A percentile compares a stretch with the other conserved stretches of the same genome.
Conservation (phyloP, 2,113 vertebrate species). For the Salvelinus alpinus region DNA sequence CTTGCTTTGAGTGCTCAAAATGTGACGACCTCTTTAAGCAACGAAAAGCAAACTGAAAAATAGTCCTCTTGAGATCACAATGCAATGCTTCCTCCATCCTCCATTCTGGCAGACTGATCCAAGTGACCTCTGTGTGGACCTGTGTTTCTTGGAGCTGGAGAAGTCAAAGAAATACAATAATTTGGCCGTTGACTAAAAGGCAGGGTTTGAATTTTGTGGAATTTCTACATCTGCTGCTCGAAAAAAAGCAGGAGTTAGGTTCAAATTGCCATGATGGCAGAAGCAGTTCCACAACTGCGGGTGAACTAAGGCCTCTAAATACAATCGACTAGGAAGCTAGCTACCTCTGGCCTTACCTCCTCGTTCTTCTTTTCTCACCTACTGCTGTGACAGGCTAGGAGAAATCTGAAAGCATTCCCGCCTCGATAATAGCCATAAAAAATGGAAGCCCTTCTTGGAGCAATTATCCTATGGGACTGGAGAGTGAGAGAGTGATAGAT, state of each 20-base stretch:
- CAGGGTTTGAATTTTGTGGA: background rate
- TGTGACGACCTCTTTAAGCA: constrained; percentile 32
- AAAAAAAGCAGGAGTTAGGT: constrained; percentile 28
- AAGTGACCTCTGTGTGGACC: constrained; percentile 13
- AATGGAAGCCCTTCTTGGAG: constrained; percentile 56
- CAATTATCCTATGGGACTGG: constrained; percentile 66
- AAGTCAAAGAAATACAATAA: constrained; percentile 11
- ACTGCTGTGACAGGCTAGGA: constrained; percentile 54
- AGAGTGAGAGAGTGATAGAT: constrained; percentile 2
- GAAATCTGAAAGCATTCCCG: constrained; percentile 67
- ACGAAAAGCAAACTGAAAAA: constrained; percentile 52
- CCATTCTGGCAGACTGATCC: constrained; percentile 35
- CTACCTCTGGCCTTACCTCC: background rate
- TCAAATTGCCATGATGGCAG: constrained; percentile 37
- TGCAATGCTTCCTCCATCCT: constrained; percentile 22
- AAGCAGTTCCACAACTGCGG: constrained; percentile 49
- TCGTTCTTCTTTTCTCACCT: constrained; percentile 43
- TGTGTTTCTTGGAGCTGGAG: constrained; percentile 17
- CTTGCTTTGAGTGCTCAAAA: constrained; percentile 37
- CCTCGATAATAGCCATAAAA: constrained; percentile 68
- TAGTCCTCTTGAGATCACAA: constrained; percentile 28
- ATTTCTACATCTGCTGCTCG: constrained; percentile 33
- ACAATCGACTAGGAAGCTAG: constrained; percentile 56
- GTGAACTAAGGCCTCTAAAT: constrained; percentile 62
- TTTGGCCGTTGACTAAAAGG: constrained; percentile 4